Percentiles rank a stretch among this genome's conserved stretches.
Conservation (phyloP, 2,888 invertebrate species). For the Eupithecia centaureata region DNA sequence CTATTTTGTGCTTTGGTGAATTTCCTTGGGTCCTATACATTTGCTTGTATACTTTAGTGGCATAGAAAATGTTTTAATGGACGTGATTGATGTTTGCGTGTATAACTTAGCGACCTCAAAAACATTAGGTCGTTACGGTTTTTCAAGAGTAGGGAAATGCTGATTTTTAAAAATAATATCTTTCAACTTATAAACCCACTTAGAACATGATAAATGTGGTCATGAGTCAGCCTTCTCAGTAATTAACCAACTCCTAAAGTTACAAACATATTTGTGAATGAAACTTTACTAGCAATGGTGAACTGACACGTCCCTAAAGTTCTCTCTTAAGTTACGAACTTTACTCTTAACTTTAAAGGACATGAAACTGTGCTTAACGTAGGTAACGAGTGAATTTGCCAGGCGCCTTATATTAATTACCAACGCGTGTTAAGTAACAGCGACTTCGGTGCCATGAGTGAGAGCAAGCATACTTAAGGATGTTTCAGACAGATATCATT, state of each 20-base stretch:
- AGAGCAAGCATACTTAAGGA: not conserved
- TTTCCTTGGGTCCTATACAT: not conserved
- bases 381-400: conserved; percentile 43
- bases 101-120: not conserved
- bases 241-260: conserved; percentile 26
- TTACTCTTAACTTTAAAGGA: conserved; percentile 45
- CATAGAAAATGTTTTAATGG: not conserved
- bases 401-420: conserved; percentile 44
- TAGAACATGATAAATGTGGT: conserved; percentile 7
- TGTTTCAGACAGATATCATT: not conserved
- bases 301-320: conserved; percentile 49
- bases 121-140: not conserved
- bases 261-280: conserved; percentile 40
- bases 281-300: conserved; percentile 42
- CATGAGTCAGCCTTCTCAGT: conserved; percentile 5
- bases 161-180: not conserved
- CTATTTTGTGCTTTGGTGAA: conserved; percentile 38
- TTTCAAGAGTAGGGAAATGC: not conserved
- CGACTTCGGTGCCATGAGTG: conserved; percentile 4
- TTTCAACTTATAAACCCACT: not conserved
- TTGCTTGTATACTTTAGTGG: not conserved
- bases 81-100: not conserved
- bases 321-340: conserved; percentile 48
- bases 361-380: conserved; percentile 48
- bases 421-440: conserved; percentile 35